Base-by-base conservation (phyloP, 1,140 invertebrate species). In the Atta colombica region DNA sequence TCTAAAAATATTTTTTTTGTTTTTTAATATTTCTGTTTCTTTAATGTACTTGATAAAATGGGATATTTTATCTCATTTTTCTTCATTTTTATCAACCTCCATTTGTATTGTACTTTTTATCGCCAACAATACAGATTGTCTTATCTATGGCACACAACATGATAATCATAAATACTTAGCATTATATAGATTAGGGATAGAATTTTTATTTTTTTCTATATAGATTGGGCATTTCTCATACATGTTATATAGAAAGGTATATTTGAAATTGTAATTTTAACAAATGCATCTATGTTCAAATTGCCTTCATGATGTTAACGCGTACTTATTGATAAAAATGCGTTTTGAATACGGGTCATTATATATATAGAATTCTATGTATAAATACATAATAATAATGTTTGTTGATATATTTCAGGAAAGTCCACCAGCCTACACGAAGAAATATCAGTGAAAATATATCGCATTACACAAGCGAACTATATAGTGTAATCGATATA, bases 351-450 rank as follows among this genome's bases (percentile, higher is more conserved):
- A 55, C 6, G 39, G 39, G 8, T 45, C 6, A 39, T 45, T 45
- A 55, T 25, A 2, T 53, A 31, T 60, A 6, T 68, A 10, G 39
- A 45, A 25, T 69, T 69, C 7, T 25, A 69, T 63, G 21, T 61
- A 63, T 51, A 69, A 16, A 69, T 68, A 7, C 14, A 8, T 16
- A 49, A 35, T 74, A 39, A 39, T 75, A 45, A 45, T 45, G 39
- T 51, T 49, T 75, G 14, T 63, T 39, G 28, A 8, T 86, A 51
- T 88, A 53, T 89, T 96, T 87, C 94, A 98, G 97, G 97, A 97
- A 94, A 97, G 97, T 93, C 97, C 97, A 77, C 97, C 97, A 88
- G 96, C 92, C 98, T 97, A 95, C 96, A 97, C 85, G 68, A 97
- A 96, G 91, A 96, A 96, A 87, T 94, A 96, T 84, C 96, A 96